phyloP scores from a whole-genome alignment of 1,140 invertebrate genomes.

The Drosophila subobscura region DNA sequence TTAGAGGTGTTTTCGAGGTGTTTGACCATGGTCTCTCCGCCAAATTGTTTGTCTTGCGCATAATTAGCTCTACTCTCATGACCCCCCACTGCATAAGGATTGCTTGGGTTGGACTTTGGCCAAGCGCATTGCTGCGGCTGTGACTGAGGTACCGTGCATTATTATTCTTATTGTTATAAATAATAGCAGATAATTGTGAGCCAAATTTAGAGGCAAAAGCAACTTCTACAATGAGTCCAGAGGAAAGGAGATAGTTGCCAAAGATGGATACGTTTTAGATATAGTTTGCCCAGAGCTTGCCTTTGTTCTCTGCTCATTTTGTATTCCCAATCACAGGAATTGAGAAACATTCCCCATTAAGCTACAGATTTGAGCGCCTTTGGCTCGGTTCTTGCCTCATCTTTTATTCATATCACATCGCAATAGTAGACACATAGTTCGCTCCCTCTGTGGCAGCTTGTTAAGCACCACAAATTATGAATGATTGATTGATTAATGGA shows the following conservation, averaged over 20 bases:
- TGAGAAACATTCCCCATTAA: too few species aligned
- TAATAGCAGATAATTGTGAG: slow-evolving; percentile 25
- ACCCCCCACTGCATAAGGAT: slow-evolving; percentile 12
- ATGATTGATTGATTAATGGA: slow-evolving; percentile 42
- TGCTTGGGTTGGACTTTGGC: slow-evolving; percentile 35
- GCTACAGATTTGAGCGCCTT: too few species aligned
- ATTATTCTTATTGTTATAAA: slow-evolving; percentile 52
- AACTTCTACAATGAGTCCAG: slow-evolving; percentile 18
- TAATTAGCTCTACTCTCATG: slow-evolving; percentile 55
- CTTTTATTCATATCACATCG: slow-evolving; percentile 22
- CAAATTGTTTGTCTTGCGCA: slow-evolving; percentile 71
- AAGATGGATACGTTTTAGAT: neutral
- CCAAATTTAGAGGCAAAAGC: slow-evolving; percentile 9
- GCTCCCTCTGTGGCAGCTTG: neutral
- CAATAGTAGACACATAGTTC: neutral
- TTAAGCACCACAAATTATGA: slow-evolving; percentile 35
- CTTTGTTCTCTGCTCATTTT: slow-evolving; percentile 8
- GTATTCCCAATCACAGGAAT: slow-evolving; percentile 4
- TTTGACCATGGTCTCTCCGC: slow-evolving; percentile 58
- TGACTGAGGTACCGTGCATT: slow-evolving; percentile 31
- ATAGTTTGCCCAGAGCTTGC: neutral
- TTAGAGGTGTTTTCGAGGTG: slow-evolving; percentile 34
- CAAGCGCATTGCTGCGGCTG: slow-evolving; percentile 21
- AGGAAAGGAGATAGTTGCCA: neutral
- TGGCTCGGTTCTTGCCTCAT: slow-evolving; percentile 3